Base-by-base conservation (phyloP, 2,113 vertebrate genomes). In the Gambusia affinis region DNA sequence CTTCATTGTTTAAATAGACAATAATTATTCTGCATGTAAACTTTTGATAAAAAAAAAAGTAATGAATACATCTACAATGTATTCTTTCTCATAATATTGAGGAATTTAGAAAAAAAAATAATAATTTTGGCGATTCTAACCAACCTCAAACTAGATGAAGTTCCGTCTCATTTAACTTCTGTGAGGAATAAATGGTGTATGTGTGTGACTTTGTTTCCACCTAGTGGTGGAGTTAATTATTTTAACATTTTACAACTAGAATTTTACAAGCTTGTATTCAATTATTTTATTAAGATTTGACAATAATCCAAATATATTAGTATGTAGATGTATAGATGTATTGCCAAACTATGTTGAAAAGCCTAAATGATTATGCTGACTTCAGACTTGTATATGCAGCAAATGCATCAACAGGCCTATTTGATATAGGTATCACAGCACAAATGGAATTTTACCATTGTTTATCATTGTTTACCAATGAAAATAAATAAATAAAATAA, bases 141-240 rank as follows among this genome's bases (percentile, higher is more conserved):
- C 12, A 42, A 42, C 11, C 12, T 15, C 3, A 42, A 42, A 42
- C 14, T 4, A 15, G 39, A 42, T 42, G 4, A 42, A 37, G 4
- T 15, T 42, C 12, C 12, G 37, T 39, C 39, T 42, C 12, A 42
- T 42, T 42, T 42, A 15, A 42, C 14, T 12, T 42, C 14, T 14
- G 12, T 42, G 39, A 15, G 39, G 4, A 42, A 42, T 14, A 42
- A 31, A 27, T 11, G 14, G 5, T 2, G 62, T 76, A 5, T 15
- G 62, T 11, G 14, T 2, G 14, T 74, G n/a, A 2, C 62, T 1
- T 29, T 74, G 79, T 31, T 71, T 73, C 72, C 84, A 64, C 17
- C 85, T 79, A 37, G n/a, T 81, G 87, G 79, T 82, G 3, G 24
- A 67, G 72, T 8, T 3, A 1, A 17, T 42, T 7, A 28, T 28